A percentile compares a stretch with the other conserved stretches of the same genome.
Conservation (phyloP, 2,888 invertebrate species). For the Scelioninae gen. 2 region DNA sequence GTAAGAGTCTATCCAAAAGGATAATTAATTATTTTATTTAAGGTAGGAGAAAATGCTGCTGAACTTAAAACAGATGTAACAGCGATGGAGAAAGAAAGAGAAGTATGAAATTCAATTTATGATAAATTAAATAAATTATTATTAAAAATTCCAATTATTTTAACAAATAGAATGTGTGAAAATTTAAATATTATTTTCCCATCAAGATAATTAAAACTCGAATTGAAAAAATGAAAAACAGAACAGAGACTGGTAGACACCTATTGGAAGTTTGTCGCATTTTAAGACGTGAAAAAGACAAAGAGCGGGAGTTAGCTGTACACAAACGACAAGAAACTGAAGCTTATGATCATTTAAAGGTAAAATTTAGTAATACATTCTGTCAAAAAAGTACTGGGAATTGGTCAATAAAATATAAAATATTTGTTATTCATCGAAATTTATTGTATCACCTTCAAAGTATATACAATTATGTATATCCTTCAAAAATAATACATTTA, state of each 20-base stretch:
- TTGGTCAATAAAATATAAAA: too few relatives aligned
- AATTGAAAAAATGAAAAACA: conserved; percentile 69
- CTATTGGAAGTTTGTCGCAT: conserved; percentile 73
- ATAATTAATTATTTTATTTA: conserved; percentile 62
- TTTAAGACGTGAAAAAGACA: conserved; percentile 78
- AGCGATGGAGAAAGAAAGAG: conserved; percentile 88
- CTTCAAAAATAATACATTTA: too few relatives aligned
- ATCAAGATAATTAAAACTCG: conserved; percentile 65
- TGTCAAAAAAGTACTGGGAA: too few relatives aligned
- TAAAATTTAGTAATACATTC: too few relatives aligned
- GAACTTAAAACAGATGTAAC: conserved; percentile 90
- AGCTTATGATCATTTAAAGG: conserved; percentile 66
- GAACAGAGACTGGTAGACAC: conserved; percentile 66
- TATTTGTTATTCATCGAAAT: too few relatives aligned
- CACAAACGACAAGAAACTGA: conserved; percentile 79
- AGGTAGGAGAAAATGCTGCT: conserved; percentile 81
- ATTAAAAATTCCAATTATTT: not conserved
- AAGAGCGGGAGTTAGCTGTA: conserved; percentile 77
- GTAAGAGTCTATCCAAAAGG: too few relatives aligned
- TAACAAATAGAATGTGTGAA: too few relatives aligned
- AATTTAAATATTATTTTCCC: too few relatives aligned
- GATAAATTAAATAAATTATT: conserved; percentile 1
- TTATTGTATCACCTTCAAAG: too few relatives aligned
- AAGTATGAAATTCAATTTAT: conserved; percentile 63
- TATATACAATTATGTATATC: too few relatives aligned